Conservation (phyloP, 2,797 vertebrate species). For the Anguilla megastoma region DNA sequence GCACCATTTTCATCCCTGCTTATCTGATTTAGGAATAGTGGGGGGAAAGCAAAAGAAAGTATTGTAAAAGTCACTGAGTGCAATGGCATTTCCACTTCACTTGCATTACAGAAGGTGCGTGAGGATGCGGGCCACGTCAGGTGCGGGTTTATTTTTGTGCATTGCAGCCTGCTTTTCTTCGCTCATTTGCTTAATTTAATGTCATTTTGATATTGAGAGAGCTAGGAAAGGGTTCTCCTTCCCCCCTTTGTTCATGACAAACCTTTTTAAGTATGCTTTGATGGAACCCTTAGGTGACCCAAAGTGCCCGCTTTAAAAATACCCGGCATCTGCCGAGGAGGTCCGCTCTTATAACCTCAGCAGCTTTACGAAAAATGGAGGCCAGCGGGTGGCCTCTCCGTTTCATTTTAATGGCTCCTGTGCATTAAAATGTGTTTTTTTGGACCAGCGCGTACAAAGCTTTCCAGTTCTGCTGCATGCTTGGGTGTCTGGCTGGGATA, state of each 20-base stretch:
- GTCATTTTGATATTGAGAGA: slow-evolving; percentile 10
- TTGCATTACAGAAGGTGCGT: slow-evolving; percentile 25
- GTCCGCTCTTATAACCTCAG: slow-evolving; percentile 11
- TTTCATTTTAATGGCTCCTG: slow-evolving; percentile 14
- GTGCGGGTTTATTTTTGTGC: slow-evolving; percentile 44
- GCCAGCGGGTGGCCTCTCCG: background rate
- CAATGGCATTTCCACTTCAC: slow-evolving; percentile 41
- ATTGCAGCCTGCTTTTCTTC: slow-evolving; percentile 23
- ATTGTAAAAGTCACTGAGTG: slow-evolving; percentile 28
- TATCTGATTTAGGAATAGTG: background rate
- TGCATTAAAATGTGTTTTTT: slow-evolving; percentile 2
- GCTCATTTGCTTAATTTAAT: slow-evolving; percentile 36
- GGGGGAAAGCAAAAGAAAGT: background rate
- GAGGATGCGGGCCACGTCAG: slow-evolving; percentile 30
- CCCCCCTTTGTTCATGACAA: background rate
- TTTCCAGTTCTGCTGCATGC: background rate
- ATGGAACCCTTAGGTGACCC: slow-evolving; percentile 32
- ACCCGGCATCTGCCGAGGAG: background rate
- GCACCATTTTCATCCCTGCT: background rate
- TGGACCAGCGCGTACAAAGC: background rate
- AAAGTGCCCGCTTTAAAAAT: slow-evolving; percentile 29
- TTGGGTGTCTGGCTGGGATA: background rate
- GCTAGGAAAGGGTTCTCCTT: background rate
- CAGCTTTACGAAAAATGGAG: slow-evolving; percentile 16
- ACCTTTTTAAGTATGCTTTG: slow-evolving; percentile 29